Evolutionary conservation across 2,888 invertebrate genomes (phyloP).

Genomic region (Drosophila infuscata): DNA sequence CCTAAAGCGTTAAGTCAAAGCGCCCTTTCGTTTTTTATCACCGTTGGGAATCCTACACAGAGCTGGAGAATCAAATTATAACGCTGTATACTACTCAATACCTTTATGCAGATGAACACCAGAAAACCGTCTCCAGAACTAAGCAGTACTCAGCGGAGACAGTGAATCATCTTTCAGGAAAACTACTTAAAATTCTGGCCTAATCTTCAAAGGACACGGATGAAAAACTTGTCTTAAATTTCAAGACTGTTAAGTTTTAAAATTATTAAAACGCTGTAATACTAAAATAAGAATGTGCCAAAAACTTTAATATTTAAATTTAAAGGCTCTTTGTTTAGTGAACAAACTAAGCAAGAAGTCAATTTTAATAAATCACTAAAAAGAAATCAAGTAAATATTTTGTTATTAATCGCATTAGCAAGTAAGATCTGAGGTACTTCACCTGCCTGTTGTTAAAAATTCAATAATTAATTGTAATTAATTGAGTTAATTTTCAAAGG

Average conservation of each 20-base stretch:
- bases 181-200: constrained; percentile 59
- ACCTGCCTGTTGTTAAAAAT: background rate
- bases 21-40: background rate
- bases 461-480: background rate
- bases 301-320: constrained; percentile 3
- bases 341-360: background rate
- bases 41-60: constrained; percentile 11
- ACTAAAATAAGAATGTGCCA: background rate
- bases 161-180: constrained; percentile 60
- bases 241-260: constrained; percentile 5
- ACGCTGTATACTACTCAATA: background rate
- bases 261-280: background rate
- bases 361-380: constrained; percentile 14
- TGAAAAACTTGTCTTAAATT: background rate
- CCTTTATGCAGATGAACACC: constrained; percentile 12
- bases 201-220: constrained; percentile 27
- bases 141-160: constrained; percentile 45
- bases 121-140: background rate
- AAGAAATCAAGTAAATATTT: background rate
- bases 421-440: background rate
- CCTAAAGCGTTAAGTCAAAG: background rate
- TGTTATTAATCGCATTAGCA: background rate
- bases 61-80: constrained; percentile 40
- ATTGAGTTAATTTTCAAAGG: background rate
- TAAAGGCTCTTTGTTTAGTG: background rate